Evolutionary conservation across 64 coral and sea anemone genomes (phyloP), one percentile per base, ranked within the genome.

Genomic region (Dendrophyllia cribrosa): DNA sequence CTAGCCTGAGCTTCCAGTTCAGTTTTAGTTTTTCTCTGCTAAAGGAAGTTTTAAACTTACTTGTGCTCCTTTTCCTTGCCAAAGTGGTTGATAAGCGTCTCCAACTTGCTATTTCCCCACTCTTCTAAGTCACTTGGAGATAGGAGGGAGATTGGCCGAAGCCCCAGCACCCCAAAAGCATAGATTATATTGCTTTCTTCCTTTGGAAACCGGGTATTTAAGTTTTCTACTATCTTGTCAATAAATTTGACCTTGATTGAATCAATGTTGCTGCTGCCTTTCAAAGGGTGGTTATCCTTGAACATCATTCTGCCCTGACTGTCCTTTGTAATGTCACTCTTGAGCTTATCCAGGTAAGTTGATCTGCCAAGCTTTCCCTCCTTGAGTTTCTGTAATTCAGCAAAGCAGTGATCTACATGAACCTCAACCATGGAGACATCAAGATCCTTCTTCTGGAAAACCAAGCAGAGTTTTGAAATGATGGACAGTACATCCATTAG

Each of bases 121-220:
- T 62, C 80, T 83, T 83, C 59, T 83, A 83, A 83, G 80, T 83
- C 80, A 83, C 59, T 66, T 83, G 80, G 80, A 65, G 80, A 83
- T 83, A 83, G 59, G 80, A 83, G 80, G 80, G 59, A 83, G 34
- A 83, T 83, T 83, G 80, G 59, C 80, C 59, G 80, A 83, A 83
- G 56, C 80, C 80, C 80, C 80, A 83, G 80, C 59, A 83, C 55
- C 80, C 80, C 80, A 83, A 83, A 83, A 83, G 80, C 80, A 83
- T 83, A 83, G 80, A 44, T 58, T 83, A 83, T 83, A 83, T 83
- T 83, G 80, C 80, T 83, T 83, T 83, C 59, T 83, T 83, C 80
- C 58, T 83, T 83, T 83, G 80, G 80, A 83, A 83, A 83, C 80
- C 80, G 80, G 80, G 80, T 83, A 83, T 83, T 83, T 83, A 83